Conservation (phyloP, 2,797 vertebrate genomes). For the Hylomyscus alleni region DNA sequence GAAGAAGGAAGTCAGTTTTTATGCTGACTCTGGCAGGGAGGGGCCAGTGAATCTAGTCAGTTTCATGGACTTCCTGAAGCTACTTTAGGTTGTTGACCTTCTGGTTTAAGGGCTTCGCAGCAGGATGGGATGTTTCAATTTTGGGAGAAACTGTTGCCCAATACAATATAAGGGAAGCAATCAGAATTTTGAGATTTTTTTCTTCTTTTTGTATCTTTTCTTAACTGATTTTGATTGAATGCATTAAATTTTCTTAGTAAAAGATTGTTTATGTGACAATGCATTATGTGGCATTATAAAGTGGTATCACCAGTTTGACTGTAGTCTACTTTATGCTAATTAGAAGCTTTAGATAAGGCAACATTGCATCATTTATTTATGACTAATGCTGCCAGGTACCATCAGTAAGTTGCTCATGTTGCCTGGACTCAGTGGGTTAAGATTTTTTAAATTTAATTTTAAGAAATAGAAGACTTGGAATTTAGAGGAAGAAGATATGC, state of each 20-base stretch:
- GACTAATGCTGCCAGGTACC: background rate
- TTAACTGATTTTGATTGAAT: constrained; percentile 3
- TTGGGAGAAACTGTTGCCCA: no score
- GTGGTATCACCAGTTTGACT: background rate
- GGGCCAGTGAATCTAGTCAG: background rate
- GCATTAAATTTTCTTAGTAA: background rate
- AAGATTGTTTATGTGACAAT: background rate
- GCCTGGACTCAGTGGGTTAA: background rate
- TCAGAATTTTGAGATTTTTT: background rate
- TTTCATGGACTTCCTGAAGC: background rate
- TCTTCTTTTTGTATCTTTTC: background rate
- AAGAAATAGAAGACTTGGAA: background rate
- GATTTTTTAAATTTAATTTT: background rate
- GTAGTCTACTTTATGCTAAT: background rate
- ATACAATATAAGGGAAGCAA: background rate
- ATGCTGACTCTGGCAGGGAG: background rate
- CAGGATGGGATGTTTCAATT: background rate
- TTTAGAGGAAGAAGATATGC: background rate
- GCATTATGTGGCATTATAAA: background rate
- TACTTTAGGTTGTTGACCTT: background rate
- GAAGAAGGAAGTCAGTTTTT: background rate
- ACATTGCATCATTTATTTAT: background rate
- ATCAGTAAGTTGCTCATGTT: background rate
- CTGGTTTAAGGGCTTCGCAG: background rate
- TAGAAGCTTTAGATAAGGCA: background rate